Base-by-base conservation (phyloP, 2,888 invertebrate species). In the Cerastis leucographa region DNA sequence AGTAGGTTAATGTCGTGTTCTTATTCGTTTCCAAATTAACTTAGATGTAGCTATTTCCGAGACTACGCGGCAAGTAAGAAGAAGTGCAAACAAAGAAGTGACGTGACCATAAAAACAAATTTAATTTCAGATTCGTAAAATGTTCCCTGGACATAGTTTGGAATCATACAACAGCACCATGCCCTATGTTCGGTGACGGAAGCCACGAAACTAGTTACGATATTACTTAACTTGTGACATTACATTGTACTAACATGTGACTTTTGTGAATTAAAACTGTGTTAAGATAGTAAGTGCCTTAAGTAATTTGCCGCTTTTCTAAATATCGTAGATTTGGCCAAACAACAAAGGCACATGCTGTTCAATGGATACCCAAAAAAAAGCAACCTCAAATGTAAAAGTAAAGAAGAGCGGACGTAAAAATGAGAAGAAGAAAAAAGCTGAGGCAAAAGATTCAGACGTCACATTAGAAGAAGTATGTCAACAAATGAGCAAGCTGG, bases 401-500 rank as follows among this genome's bases (percentile, higher is more conserved):
- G 90, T 84, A 86, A 94, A 93, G 88, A 94, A 93, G 85, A 92
- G 89, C 79, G 90, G 85, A 84, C 88, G 87, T 81, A 94, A 96
- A 94, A 95, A 96, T 95, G 95, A 95, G 84, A 94, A 95, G 89
- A 94, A 94, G 92, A 94, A 95, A 92, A 94, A 96, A 94, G 91
- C 89, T 89, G 92, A 91, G 44, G 76, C 77, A 17, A 86, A 87
- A 77, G 89, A 87, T 29, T 85, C 89, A 19, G 90, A 91, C 46
- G 88, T 87, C 56, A 88, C 86, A 49, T 82, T 91, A 71, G 89
- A 91, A 54, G 92, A 93, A 77, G 91, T 90, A 22, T 90, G 90
- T 76, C 89, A 89, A 40, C 90, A 93, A 85, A 92, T 91, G 87
- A 91, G 80, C 74, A 89, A 90, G 75, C 76, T 90, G 71, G 88